A percentile compares a stretch with the other conserved stretches of the same genome.
phyloP scores from a whole-genome alignment of 2,797 vertebrate species.

The Lagorchestes hirsutus region DNA sequence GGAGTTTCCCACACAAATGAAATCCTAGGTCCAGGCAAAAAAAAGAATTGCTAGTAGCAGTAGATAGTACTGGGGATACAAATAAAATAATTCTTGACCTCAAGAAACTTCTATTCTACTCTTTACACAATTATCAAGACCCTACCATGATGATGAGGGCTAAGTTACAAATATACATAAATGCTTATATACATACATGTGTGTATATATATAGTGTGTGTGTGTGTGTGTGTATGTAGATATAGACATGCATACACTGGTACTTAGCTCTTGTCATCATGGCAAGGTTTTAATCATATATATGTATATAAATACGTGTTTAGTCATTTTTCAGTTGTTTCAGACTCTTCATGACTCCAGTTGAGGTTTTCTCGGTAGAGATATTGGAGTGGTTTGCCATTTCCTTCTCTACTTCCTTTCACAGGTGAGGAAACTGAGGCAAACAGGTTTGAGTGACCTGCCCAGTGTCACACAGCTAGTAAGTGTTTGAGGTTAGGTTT shows the following conservation, averaged over 20 bases:
- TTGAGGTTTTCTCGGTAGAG: neutral
- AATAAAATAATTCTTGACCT: neutral
- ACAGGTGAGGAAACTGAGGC: too few relatives aligned
- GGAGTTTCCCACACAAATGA: neutral
- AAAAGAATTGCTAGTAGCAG: neutral
- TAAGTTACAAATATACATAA: neutral
- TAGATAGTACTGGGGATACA: neutral
- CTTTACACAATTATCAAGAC: neutral
- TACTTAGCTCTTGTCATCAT: neutral
- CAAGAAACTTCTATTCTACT: neutral
- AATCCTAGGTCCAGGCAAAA: neutral
- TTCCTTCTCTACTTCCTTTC: neutral
- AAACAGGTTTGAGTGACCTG: neutral
- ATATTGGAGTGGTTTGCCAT: neutral
- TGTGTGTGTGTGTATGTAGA: neutral
- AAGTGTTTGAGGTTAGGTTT: neutral
- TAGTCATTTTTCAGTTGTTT: neutral
- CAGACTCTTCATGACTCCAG: neutral
- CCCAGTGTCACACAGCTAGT: neutral
- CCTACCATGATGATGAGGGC: neutral
- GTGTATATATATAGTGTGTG: neutral
- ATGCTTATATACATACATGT: neutral
- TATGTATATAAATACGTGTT: neutral
- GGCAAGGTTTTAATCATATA: neutral
- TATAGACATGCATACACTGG: neutral